phyloP scores from a whole-genome alignment of 2,888 invertebrate species.

The Ashinkailepas kermadecensis region DNA sequence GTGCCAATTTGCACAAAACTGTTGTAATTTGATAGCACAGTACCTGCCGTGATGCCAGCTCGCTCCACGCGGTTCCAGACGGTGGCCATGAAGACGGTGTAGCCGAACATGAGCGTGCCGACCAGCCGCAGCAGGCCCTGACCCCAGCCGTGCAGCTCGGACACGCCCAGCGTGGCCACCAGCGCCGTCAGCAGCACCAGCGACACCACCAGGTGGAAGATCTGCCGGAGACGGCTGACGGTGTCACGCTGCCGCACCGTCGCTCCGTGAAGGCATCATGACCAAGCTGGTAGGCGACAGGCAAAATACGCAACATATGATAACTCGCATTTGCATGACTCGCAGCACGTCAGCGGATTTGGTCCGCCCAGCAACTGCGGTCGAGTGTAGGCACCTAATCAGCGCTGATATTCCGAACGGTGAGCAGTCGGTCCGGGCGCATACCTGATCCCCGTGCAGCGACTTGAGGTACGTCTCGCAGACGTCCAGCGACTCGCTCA shows the following conservation, averaged over 20 bases:
- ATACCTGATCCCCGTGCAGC: background rate
- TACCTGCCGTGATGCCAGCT: slow-evolving; percentile 5
- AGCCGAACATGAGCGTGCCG: slow-evolving; percentile 39
- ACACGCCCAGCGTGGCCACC: slow-evolving; percentile 2
- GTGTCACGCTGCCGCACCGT: too few species aligned
- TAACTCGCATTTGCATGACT: too few species aligned
- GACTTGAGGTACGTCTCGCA: slow-evolving; percentile 9
- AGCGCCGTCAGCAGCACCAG: background rate
- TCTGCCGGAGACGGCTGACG: background rate
- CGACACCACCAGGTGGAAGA: slow-evolving; percentile 15
- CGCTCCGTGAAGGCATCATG: too few species aligned
- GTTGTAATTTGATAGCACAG: too few species aligned
- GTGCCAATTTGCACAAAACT: too few species aligned
- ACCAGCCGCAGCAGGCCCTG: slow-evolving; percentile 25
- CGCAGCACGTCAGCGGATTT: too few species aligned
- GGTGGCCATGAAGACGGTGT: slow-evolving; percentile 66
- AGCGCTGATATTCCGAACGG: too few species aligned
- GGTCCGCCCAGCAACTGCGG: too few species aligned
- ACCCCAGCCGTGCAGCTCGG: background rate
- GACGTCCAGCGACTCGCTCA: background rate
- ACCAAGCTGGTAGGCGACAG: too few species aligned
- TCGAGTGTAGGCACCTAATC: too few species aligned
- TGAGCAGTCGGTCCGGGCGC: background rate
- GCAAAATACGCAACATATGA: too few species aligned
- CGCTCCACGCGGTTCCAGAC: slow-evolving; percentile 73